These are phyloP conservation scores for Temnothorax curvispinosus DNA, from an alignment of 1,140 invertebrate genomes.

Conservation along the genomic window DNA sequence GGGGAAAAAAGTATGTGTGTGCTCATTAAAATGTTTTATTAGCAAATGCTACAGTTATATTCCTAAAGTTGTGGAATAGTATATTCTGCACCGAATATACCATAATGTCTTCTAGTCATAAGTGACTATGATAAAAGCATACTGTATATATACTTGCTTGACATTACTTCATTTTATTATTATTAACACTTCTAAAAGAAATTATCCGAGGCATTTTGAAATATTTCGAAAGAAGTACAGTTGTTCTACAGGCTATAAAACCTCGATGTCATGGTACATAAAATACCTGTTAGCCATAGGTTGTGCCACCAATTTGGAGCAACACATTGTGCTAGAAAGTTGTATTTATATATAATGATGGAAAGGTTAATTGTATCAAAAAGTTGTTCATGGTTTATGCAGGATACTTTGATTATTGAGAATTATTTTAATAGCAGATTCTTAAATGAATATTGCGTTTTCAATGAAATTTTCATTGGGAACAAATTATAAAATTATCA, in stretches of 20 bases:
- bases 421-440: neutral
- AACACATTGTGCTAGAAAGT: slow-evolving; percentile 66
- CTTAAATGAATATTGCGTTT: neutral
- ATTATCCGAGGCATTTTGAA: neutral
- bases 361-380: slow-evolving; percentile 66
- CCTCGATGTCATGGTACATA: slow-evolving; percentile 69
- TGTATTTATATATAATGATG: slow-evolving; percentile 67
- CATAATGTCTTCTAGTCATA: slow-evolving; percentile 68
- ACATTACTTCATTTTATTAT: neutral
- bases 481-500: neutral
- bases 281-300: slow-evolving; percentile 70
- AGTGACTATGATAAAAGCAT: slow-evolving; percentile 54
- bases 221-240: neutral
- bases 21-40: slow-evolving; percentile 30
- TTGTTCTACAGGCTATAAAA: neutral
- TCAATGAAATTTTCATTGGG: neutral
- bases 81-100: slow-evolving; percentile 40
- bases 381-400: slow-evolving; percentile 26
- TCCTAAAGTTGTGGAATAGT: slow-evolving; percentile 11
- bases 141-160: slow-evolving; percentile 26
- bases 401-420: neutral
- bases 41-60: slow-evolving; percentile 28
- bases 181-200: neutral
- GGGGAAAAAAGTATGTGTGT: slow-evolving; percentile 7
- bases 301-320: slow-evolving; percentile 67